Evolutionary conservation across 2,888 invertebrate species (phyloP), one percentile per base, ranked within the genome.

Genomic region (Plagiodera versicolora): DNA sequence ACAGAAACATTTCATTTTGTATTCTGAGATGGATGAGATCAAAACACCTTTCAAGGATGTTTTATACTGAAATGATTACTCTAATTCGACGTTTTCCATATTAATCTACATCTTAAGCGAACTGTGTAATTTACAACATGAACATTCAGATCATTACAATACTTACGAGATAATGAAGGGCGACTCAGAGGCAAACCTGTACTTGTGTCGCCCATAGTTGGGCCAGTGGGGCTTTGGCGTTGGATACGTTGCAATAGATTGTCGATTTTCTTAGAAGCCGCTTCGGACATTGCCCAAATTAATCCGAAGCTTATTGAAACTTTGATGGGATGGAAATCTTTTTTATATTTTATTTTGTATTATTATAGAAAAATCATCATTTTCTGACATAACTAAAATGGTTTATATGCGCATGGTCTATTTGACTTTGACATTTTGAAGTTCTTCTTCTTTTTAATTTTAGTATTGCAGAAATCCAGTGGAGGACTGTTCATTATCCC

Each of bases 231-330:
- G 72, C 82, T 74, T 75, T 82, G 82, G 78, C 86, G 88, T 81
- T 88, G 87, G 72, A 94, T 84, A 75, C 90, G 86, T 79, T 90
- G 90, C 81, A 94, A 88, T 81, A 95, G 85, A 77, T 88, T 89
- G 82, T 90, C 87, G 78, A 95, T 86, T 85, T 89, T 92, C 76
- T 89, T 90, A 80, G 86, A 85, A 83, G 87, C 86, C 81, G 86
- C 86, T 81, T 67, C 68, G 60, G 89, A 89, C 89, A 89, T 89
- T 75, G 75, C 77, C 65, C 67, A 64, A 61, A 58, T 61, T 39
- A 11, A 39, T 2, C 14, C 14, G 14, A n/a, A 39, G 14, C 14
- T 14, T 39, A 39, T 14, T 39, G 14, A n/a, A 67, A 63, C 65
- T 67, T 63, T 56, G 68, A 67, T 63, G 61, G 39, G 11, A 39